Base-by-base conservation (phyloP, 1,140 invertebrate species). In the Drosophila burlai region DNA sequence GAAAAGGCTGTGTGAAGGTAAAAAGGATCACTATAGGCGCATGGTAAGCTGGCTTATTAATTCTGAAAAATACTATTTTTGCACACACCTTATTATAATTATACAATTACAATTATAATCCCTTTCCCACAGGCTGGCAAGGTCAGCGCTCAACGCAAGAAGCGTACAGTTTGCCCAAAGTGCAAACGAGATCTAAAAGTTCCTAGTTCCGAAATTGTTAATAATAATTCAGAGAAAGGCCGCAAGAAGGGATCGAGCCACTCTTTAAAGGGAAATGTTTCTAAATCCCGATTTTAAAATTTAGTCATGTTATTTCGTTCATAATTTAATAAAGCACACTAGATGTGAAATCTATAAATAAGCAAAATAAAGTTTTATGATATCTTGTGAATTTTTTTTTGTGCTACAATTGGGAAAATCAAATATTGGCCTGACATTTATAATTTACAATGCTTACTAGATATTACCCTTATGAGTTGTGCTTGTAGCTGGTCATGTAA, bases 401-500 rank as follows among this genome's bases (percentile, higher is more conserved):
- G 45, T 47, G 21, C 10, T 49, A 4, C 15, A 29, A 16, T 29
- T 10, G 8, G 3, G 16, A 29, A n/a, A n/a, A 34, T 7, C 11
- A 21, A 34, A 3, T 15, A 34, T 31, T 15, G 4, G 18, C 9
- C 6, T 24, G 18, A 62, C 38, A 29, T 31, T 21, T 15, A 10
- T 6, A 47, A 29, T 13, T 16, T n/a, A 15, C 42, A 31, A 42
- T 21, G 38, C 18, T 7, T 10, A 26, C 24, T 9, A 26, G 4
- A 49, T 16, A 49, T 26, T 16, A 3, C 46, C 46, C 46, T 26
- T 16, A 16, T 26, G 4, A 26, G 7, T 26, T 16, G 7, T 16
- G 6, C 7, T 47, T 47, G 46, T 45, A 16, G 34, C n/a, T 42
- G 43, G 36, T 43, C 54, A 24, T 52, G 55, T 73, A 72, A 52